Evolutionary conservation across 2,888 invertebrate species (phyloP), one percentile per base, ranked within the genome.

Genomic region (Acanthoscelides obtectus): DNA sequence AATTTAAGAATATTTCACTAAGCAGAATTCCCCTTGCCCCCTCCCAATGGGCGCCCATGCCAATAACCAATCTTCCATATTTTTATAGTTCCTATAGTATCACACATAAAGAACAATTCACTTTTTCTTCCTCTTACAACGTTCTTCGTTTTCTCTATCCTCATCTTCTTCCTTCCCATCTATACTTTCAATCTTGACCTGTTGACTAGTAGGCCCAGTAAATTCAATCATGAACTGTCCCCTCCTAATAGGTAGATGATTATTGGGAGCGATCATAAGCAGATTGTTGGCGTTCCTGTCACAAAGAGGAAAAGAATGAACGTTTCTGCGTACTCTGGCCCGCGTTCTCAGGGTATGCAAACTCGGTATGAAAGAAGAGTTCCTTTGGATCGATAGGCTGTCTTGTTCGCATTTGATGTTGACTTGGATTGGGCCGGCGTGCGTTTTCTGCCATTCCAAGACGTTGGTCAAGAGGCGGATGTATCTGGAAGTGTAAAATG

Each of bases 391-490:
- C 8, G 76, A 65, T 12, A 80, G 74, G 25, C 78, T 74, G 69
- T 83, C 85, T 17, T 45, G 45, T 81, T 88, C 89, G 79, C 87
- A 90, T 84, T 89, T 91, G 72, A 87, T 89, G 69, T 82, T 83
- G 63, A 83, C 81, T 73, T 84, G 84, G 64, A 81, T 81, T 12
- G 81, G 79, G 68, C 78, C 77, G 69, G 85, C 81, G 74, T 86
- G 86, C 20, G 77, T 74, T 75, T 88, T 93, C 86, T 97, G 97
- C 94, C 96, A 98, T 80, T 96, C 95, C 17, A 98, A 84, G 0
- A 98, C 95, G 81, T 92, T 93, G 74, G 92, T 92, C 22, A 98
- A 88, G 0, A 98, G 88, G 69, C 92, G 91, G 75, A 98, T 98
- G 85, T 98, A 98, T 81, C 93, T 93, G 83, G 67, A 79, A 81